Percentiles rank a stretch among this genome's conserved stretches.
Evolutionary conservation across 2,113 vertebrate genomes (phyloP).

Genomic region (Tragulus kanchil): DNA sequence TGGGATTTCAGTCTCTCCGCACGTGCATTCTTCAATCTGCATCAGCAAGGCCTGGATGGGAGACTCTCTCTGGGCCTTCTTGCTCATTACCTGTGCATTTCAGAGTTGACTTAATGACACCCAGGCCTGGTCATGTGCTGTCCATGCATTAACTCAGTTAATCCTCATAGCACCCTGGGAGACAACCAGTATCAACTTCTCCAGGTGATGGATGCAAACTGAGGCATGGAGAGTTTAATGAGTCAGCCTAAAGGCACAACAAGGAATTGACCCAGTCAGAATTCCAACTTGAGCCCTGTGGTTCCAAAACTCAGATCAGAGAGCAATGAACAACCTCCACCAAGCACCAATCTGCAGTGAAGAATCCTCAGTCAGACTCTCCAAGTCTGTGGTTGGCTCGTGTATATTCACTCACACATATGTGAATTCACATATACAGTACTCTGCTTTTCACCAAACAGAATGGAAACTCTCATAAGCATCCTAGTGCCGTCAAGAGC

Average conservation of each 20-base stretch:
- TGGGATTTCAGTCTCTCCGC: neutral
- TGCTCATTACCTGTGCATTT: fast-evolving
- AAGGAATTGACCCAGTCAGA: neutral
- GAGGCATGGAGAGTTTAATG: neutral
- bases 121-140: fast-evolving
- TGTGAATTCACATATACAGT: fast-evolving
- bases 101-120: fast-evolving
- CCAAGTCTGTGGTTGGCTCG: fast-evolving
- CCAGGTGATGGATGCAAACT: neutral
- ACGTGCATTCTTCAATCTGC: too few relatives aligned
- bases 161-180: neutral
- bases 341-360: too few relatives aligned
- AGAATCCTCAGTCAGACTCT: fast-evolving
- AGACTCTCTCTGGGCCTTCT: fast-evolving
- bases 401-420: fast-evolving
- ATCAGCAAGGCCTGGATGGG: fast-evolving
- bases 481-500: neutral
- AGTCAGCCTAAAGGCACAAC: neutral
- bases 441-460: fast-evolving
- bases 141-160: fast-evolving
- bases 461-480: fast-evolving
- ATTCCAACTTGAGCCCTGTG: fast-evolving
- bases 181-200: neutral
- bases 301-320: neutral
- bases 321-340: fast-evolving